A percentile compares a stretch with the other conserved stretches of the same genome.
These are phyloP conservation scores for Trichogramma dendrolimi DNA, from an alignment of 2,888 invertebrate species.

Conservation along the genomic window DNA sequence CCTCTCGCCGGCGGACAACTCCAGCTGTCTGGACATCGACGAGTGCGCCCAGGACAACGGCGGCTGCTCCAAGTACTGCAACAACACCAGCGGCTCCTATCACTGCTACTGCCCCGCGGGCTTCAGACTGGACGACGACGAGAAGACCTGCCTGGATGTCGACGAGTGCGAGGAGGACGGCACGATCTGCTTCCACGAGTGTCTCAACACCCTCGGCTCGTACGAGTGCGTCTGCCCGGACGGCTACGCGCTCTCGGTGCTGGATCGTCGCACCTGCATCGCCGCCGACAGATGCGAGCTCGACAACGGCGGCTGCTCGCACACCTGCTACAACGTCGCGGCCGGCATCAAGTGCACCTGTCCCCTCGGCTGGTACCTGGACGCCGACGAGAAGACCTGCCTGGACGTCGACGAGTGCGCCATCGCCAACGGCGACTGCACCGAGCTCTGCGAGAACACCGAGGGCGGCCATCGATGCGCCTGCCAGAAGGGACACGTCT, in stretches of 20 bases:
- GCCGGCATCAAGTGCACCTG: constrained; percentile 56
- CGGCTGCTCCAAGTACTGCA: constrained; percentile 41
- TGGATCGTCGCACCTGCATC: constrained; percentile 50
- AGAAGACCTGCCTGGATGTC: constrained; percentile 48
- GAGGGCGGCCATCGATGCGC: constrained; percentile 57
- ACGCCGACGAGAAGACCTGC: constrained; percentile 42
- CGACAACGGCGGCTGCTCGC: constrained; percentile 62
- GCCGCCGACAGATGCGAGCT: constrained; percentile 56
- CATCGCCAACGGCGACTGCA: constrained; percentile 50
- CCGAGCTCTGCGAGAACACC: constrained; percentile 52
- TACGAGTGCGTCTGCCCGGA: constrained; percentile 48
- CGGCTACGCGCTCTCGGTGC: constrained; percentile 39
- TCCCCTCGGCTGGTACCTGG: constrained; percentile 51
- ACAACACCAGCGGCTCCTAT: constrained; percentile 38
- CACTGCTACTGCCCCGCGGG: constrained; percentile 58
- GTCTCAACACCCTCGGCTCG: constrained; percentile 51
- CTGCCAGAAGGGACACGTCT: constrained; percentile 56
- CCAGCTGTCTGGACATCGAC: constrained; percentile 28
- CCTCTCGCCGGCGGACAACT: constrained; percentile 39
- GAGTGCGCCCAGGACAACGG: constrained; percentile 44
- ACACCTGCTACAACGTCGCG: constrained; percentile 58
- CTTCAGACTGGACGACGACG: constrained; percentile 47
- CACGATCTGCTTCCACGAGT: constrained; percentile 54
- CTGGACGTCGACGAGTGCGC: constrained; percentile 49
- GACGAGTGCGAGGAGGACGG: constrained; percentile 50